Conservation (phyloP, 2,113 vertebrate species). For the Acanthochromis polyacanthus region DNA sequence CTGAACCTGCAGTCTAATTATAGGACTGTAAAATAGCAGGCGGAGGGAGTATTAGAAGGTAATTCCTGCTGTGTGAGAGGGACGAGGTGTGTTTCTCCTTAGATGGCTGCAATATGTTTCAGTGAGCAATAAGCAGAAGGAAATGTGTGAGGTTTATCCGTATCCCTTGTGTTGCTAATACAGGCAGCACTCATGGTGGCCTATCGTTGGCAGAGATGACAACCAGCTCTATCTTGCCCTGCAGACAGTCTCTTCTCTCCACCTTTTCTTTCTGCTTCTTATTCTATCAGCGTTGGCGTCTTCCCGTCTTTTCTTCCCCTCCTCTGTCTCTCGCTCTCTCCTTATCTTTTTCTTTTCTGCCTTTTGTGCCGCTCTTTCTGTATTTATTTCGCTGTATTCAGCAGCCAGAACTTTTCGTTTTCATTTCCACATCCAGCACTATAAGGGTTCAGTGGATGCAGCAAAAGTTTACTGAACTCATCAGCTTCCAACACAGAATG, state of each 20-base stretch:
- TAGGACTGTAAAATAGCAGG: conserved; percentile 15
- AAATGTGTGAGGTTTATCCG: conserved; percentile 19
- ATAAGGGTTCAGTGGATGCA: neutral
- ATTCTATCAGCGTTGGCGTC: conserved; percentile 3
- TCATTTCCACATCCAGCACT: neutral
- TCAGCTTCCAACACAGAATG: neutral
- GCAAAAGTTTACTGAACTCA: neutral
- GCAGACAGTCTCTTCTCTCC: conserved; percentile 25
- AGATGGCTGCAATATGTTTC: conserved; percentile 2
- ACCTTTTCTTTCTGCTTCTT: neutral
- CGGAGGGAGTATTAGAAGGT: neutral
- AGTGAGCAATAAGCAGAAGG: neutral
- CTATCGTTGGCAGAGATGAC: conserved; percentile 46
- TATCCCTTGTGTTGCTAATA: conserved; percentile 22
- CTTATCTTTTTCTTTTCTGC: neutral
- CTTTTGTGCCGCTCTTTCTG: neutral
- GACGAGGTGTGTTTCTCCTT: neutral
- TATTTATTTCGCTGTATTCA: neutral
- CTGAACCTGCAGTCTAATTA: conserved; percentile 43
- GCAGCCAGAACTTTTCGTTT: neutral
- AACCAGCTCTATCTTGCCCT: conserved; percentile 38
- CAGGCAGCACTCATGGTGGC: conserved; percentile 15
- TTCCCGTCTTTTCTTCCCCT: neutral
- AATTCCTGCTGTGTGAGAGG: conserved; percentile 25
- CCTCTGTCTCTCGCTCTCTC: neutral